These are phyloP conservation scores for Dipodomys ordii DNA, from an alignment of 2,113 vertebrate species.

Conservation along the genomic window DNA sequence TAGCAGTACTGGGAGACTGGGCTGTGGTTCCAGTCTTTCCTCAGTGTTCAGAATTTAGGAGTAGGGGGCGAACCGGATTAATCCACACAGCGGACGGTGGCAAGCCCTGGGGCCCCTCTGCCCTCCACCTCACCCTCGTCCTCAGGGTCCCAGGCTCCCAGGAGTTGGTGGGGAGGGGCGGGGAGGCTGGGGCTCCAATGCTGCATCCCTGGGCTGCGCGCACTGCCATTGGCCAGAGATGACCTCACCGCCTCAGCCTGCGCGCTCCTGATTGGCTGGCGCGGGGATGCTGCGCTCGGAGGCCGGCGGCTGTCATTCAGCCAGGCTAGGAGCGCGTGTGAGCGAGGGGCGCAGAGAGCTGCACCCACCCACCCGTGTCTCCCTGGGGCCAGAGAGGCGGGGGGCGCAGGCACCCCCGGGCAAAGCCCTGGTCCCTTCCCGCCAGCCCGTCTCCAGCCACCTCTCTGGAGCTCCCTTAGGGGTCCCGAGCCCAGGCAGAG, in stretches of 20 bases:
- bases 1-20: background rate
- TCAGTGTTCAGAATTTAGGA: background rate
- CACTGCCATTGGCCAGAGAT: constrained; percentile 94
- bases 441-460: background rate
- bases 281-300: constrained; percentile 90
- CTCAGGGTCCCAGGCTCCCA: constrained; percentile 58
- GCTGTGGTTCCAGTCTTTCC: background rate
- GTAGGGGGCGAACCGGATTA: background rate
- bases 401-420: background rate
- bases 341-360: constrained; percentile 76
- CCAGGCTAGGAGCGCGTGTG: constrained; percentile 84
- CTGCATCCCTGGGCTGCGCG: constrained; percentile 88
- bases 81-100: background rate
- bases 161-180: background rate
- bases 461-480: background rate
- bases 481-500: constrained; percentile 14
- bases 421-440: constrained; percentile 30
- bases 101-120: background rate
- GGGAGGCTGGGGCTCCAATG: constrained; percentile 74
- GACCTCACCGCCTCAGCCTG: constrained; percentile 95
- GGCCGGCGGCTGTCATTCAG: constrained; percentile 94
- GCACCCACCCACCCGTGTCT: background rate
- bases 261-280: constrained; percentile 90
- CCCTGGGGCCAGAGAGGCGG: constrained; percentile 1
- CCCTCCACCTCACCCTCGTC: constrained; percentile 39